Evolutionary conservation across 2,888 invertebrate species (phyloP).

Genomic region (Beris chalybata): DNA sequence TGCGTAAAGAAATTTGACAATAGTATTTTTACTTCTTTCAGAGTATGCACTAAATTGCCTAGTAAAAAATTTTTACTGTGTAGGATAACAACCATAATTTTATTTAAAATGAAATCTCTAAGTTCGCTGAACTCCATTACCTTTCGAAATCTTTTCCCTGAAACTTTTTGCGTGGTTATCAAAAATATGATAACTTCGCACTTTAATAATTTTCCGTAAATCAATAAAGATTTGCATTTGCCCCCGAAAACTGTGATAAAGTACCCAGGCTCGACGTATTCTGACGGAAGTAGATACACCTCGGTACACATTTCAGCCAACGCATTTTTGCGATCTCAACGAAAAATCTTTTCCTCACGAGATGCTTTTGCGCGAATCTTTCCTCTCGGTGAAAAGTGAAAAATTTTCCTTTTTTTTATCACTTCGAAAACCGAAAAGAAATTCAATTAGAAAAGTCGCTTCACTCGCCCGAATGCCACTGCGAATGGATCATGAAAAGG

Average conservation of each 20-base stretch:
- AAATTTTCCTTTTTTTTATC: not conserved
- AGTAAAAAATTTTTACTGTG: too few relatives aligned
- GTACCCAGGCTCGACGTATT: not conserved
- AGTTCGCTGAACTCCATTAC: too few relatives aligned
- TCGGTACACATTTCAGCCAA: not conserved
- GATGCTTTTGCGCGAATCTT: not conserved
- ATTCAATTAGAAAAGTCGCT: slow-evolving; percentile 13
- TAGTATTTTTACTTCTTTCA: too few relatives aligned
- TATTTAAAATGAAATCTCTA: too few relatives aligned
- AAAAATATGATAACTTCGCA: slow-evolving; percentile 21
- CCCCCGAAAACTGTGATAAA: slow-evolving; percentile 8
- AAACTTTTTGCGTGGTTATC: not conserved
- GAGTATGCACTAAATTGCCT: too few relatives aligned
- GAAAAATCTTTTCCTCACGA: not conserved
- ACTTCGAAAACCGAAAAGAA: not conserved
- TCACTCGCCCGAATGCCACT: slow-evolving; percentile 14
- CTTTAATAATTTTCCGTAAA: slow-evolving; percentile 26
- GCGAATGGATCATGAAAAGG: slow-evolving; percentile 40
- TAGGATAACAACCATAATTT: too few relatives aligned
- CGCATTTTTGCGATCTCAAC: not conserved
- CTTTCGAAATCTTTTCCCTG: not conserved
- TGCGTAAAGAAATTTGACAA: too few relatives aligned
- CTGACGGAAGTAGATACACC: not conserved
- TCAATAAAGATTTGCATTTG: slow-evolving; percentile 27
- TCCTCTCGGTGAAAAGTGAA: not conserved